phyloP scores from a whole-genome alignment of 2,888 invertebrate genomes.

The Tipula helvola region DNA sequence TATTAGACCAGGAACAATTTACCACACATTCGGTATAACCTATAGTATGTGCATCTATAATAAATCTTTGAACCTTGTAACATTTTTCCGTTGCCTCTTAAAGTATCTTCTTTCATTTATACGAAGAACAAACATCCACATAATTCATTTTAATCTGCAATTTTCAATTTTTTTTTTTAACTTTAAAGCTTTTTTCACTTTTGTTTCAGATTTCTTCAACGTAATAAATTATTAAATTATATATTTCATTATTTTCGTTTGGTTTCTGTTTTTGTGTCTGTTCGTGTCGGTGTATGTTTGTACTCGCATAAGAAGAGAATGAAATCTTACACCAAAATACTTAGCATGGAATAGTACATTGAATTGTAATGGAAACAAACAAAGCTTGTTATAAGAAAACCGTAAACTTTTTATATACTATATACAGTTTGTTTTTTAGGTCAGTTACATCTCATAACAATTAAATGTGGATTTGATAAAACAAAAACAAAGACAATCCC shows the following conservation, averaged over 20 bases:
- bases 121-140: neutral
- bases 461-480: neutral
- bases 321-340: neutral
- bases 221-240: neutral
- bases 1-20: neutral
- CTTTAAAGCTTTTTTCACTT: neutral
- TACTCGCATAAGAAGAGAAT: neutral
- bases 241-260: neutral
- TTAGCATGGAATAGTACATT: neutral
- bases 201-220: neutral
- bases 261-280: neutral
- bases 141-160: conserved; percentile 4
- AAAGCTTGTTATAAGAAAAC: neutral
- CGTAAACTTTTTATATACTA: neutral
- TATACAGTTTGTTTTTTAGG: neutral
- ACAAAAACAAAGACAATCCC: neutral
- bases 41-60: neutral
- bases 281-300: neutral
- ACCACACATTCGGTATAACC: neutral
- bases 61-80: neutral
- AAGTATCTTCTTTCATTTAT: neutral
- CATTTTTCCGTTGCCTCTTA: neutral
- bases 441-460: conserved; percentile 4
- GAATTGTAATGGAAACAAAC: neutral
- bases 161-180: neutral